A percentile compares a stretch with the other conserved stretches of the same genome.
phyloP scores from a whole-genome alignment of 2,888 invertebrate genomes.

The Troides aeacus region DNA sequence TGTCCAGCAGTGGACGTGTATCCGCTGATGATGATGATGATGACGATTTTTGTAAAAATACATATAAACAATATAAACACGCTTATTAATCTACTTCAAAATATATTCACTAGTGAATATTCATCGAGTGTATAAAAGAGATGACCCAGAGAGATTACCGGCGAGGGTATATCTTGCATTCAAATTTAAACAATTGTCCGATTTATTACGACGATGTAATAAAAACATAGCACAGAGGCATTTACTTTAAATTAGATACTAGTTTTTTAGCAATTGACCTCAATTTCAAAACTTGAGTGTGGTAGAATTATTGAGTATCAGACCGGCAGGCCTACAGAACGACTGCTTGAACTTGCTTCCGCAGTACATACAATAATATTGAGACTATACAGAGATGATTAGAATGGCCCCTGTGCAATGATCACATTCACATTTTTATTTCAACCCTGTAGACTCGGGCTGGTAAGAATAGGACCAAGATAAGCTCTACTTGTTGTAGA shows the following conservation, averaged over 20 bases:
- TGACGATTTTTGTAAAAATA: background rate
- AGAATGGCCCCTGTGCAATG: too few relatives aligned
- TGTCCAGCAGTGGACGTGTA: too few relatives aligned
- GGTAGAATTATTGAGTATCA: too few relatives aligned
- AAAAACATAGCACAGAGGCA: background rate
- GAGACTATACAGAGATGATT: too few relatives aligned
- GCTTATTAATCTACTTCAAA: background rate
- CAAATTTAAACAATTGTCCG: background rate
- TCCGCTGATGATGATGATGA: background rate
- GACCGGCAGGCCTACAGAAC: too few relatives aligned
- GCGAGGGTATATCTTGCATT: slow-evolving; percentile 6
- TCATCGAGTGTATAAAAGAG: slow-evolving; percentile 3
- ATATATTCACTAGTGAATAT: slow-evolving; percentile 4
- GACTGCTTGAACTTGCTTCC: too few relatives aligned
- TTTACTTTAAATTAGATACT: background rate
- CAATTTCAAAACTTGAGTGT: too few relatives aligned
- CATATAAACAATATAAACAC: background rate
- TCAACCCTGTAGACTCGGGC: too few relatives aligned
- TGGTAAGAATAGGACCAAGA: too few relatives aligned
- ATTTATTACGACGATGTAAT: background rate
- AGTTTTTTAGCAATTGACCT: background rate
- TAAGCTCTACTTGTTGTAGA: too few relatives aligned
- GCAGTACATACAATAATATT: too few relatives aligned
- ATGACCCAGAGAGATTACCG: slow-evolving; percentile 20
- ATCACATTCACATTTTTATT: too few relatives aligned